Percentiles rank a stretch among this genome's conserved stretches.
These are phyloP conservation scores for Crambe crambe DNA, from an alignment of 37 sponge, comb jelly and placozoan genomes.

Conservation along the genomic window DNA sequence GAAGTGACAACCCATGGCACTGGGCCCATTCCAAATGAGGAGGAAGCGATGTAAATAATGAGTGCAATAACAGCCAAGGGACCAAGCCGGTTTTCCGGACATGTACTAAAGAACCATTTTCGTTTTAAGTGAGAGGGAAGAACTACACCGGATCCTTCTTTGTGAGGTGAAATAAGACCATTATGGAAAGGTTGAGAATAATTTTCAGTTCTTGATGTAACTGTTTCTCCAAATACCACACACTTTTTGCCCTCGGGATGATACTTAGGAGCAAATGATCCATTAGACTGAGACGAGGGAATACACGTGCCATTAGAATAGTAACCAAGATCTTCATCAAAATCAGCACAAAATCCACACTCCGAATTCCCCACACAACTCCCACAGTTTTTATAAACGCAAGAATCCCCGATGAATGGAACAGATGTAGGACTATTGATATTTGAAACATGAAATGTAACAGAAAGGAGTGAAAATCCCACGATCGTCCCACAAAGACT, in stretches of 20 bases:
- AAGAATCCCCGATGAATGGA: background rate
- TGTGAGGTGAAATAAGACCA: no score
- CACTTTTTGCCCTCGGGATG: background rate
- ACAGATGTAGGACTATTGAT: constrained; percentile 16
- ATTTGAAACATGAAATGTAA: constrained; percentile 35
- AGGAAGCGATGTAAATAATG: constrained; percentile 86
- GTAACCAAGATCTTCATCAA: background rate
- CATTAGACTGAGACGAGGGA: background rate
- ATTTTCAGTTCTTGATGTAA: background rate
- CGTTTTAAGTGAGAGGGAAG: background rate
- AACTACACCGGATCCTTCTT: no score
- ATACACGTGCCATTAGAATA: constrained; percentile 66
- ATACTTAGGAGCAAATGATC: background rate
- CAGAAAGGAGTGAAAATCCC: constrained; percentile 53
- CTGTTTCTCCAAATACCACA: constrained; percentile 11
- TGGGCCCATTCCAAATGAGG: constrained; percentile 96
- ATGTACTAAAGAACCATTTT: constrained; percentile 43
- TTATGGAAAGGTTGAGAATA: background rate
- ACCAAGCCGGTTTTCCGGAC: constrained; percentile 46
- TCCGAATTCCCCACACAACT: constrained; percentile 68
- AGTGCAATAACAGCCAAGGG: constrained; percentile 72
- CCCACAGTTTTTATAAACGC: constrained; percentile 52
- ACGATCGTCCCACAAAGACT: constrained; percentile 69
- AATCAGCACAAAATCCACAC: constrained; percentile 84
- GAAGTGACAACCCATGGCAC: constrained; percentile 95